Evolutionary conservation across 2,888 invertebrate species (phyloP).

Genomic region (Tricholauxania praeusta): DNA sequence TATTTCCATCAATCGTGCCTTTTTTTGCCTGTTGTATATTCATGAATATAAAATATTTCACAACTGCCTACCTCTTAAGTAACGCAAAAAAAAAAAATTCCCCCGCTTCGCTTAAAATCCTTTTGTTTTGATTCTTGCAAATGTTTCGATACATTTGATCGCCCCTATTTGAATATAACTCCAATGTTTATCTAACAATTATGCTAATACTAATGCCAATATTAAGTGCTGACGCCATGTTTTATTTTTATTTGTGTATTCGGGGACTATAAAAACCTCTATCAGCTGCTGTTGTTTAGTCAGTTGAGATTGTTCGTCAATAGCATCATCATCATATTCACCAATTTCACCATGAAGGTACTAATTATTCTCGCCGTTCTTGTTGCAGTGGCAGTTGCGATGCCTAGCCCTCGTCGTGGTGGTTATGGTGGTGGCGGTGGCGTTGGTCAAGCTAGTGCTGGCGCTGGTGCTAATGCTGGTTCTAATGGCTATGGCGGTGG

Average conservation of each 20-base stretch:
- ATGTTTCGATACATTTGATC: too few species aligned
- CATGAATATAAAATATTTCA: too few species aligned
- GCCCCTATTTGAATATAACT: too few species aligned
- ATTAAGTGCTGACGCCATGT: slow-evolving; percentile 32
- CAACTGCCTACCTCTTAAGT: too few species aligned
- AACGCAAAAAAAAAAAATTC: background rate
- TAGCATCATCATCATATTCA: background rate
- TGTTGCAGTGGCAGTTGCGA: slow-evolving; percentile 18
- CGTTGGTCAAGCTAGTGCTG: slow-evolving; percentile 11
- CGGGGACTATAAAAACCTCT: slow-evolving; percentile 33
- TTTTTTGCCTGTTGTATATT: background rate
- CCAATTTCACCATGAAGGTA: slow-evolving; percentile 29
- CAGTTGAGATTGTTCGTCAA: slow-evolving; percentile 34
- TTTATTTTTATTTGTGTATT: too few species aligned
- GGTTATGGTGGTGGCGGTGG: slow-evolving; percentile 30
- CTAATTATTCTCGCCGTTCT: slow-evolving; percentile 26
- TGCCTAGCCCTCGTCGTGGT: slow-evolving; percentile 17
- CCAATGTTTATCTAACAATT: too few species aligned
- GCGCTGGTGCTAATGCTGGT: slow-evolving; percentile 40
- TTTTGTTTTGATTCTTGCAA: background rate
- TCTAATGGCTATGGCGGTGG: slow-evolving; percentile 41
- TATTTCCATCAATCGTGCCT: background rate
- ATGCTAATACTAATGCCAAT: background rate
- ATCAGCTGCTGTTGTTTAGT: slow-evolving; percentile 1
- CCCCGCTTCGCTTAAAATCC: background rate